These are phyloP conservation scores for Pristionchus fissidentatus DNA, from an alignment of 2,888 invertebrate species.

Conservation along the genomic window DNA sequence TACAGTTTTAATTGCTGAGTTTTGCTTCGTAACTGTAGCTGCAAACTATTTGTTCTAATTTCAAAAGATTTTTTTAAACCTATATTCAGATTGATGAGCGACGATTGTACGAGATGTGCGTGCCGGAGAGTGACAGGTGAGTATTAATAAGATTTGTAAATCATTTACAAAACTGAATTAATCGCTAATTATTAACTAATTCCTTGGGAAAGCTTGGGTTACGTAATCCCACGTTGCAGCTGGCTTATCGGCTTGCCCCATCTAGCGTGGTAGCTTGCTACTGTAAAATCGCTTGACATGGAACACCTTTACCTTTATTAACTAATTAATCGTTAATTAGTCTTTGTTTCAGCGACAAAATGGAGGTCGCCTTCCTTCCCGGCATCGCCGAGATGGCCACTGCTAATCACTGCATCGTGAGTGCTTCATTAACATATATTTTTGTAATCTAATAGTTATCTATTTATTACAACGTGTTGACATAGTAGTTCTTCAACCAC, in stretches of 20 bases:
- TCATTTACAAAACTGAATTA: conserved; percentile 73
- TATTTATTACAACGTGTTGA: no score
- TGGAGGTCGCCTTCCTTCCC: conserved; percentile 68
- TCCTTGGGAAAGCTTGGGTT: no score
- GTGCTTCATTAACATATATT: conserved; percentile 27
- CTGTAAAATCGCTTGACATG: no score
- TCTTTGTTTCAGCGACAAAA: conserved; percentile 48
- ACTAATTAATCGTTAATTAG: not conserved
- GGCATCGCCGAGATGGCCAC: conserved; percentile 73
- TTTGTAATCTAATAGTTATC: no score
- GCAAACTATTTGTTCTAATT: no score
- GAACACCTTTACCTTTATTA: no score
- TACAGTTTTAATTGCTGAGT: not conserved
- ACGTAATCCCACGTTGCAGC: no score
- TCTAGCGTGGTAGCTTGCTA: no score
- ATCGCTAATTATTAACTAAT: conserved; percentile 72
- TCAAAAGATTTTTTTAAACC: no score
- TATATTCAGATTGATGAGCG: conserved; percentile 5
- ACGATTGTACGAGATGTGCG: not conserved
- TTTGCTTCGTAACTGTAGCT: not conserved
- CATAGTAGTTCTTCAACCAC: no score
- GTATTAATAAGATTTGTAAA: conserved; percentile 53
- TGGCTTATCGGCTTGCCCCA: no score
- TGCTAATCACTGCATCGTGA: conserved; percentile 63
- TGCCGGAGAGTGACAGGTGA: not conserved